Evolutionary conservation across 2,888 invertebrate species (phyloP).

Genomic region (Zhengitettix transpicula): DNA sequence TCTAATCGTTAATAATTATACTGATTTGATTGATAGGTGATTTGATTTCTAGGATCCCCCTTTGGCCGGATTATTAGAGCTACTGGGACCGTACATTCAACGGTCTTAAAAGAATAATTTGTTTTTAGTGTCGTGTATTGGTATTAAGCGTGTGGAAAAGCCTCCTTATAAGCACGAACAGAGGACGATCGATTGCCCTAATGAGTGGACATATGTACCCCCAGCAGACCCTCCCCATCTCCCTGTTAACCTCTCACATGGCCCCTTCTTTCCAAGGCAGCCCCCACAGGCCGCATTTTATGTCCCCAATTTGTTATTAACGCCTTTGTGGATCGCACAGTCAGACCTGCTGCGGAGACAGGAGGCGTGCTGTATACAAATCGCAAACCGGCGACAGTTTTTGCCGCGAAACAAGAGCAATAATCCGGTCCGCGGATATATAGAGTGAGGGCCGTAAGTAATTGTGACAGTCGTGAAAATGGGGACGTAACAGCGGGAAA

Average conservation of each 20-base stretch:
- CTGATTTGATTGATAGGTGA: too few relatives aligned
- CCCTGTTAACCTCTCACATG: constrained; percentile 6
- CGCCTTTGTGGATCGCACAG: constrained; percentile 17
- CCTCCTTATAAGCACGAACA: too few relatives aligned
- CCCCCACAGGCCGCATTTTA: constrained; percentile 16
- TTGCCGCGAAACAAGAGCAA: constrained; percentile 1
- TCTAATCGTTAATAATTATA: too few relatives aligned
- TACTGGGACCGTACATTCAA: too few relatives aligned
- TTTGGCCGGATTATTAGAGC: too few relatives aligned
- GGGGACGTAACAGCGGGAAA: constrained; percentile 4
- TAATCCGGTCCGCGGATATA: neutral
- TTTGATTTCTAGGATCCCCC: too few relatives aligned
- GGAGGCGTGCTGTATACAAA: neutral
- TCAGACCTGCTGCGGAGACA: neutral
- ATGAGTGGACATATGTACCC: too few relatives aligned
- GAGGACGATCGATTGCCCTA: too few relatives aligned
- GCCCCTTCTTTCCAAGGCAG: constrained; percentile 1
- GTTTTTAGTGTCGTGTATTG: too few relatives aligned
- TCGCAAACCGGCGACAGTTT: neutral
- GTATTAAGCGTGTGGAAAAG: too few relatives aligned
- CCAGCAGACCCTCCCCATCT: neutral
- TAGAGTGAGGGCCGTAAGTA: constrained; percentile 2
- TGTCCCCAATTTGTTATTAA: constrained; percentile 21
- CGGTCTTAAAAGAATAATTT: too few relatives aligned
- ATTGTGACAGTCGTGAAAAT: constrained; percentile 6